Base-by-base conservation (phyloP, 2,888 invertebrate species). In the Tyria jacobaeae region DNA sequence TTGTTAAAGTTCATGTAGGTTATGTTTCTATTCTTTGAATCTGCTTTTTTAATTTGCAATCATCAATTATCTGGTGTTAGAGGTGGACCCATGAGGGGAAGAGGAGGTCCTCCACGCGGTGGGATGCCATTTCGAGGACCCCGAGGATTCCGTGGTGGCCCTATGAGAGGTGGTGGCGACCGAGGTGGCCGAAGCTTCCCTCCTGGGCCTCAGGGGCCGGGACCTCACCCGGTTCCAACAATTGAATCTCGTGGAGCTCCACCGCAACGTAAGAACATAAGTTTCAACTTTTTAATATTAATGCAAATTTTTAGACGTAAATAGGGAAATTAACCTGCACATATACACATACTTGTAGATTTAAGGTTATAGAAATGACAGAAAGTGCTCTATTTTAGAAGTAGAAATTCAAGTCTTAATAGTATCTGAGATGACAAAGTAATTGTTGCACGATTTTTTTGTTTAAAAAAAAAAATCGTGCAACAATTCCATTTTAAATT, bases 181-280 rank as follows among this genome's bases (percentile, higher is more conserved):
- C 83, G 91, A 47, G 88, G 93, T n/a, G 91, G 91, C 0, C 87
- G 93, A 12, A 83, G 88, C 49, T 93, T 93, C 66, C 89, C 89
- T 2, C 91, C 90, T 0, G 91, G 91, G 2, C 93, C 93, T 0
- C 93, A 92, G 66, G 94, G 93, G 0, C 94, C 94, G 0, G 94
- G 94, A 7, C 93, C 94, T 5, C 94, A 94, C 72, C 94, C 94
- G 10, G 94, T 94, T 1, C 94, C 93, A 1, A 93, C 94, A 0
- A 92, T 94, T 65, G 94, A 94, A 78, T 88, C 91, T 2, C 84
- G 93, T 71, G 90, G 91, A 55, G 85, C 89, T 59, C 88, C 88
- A 56, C 88, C 88, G 49, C 88, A 81, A 80, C 88, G 92, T 92
- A 86, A 83, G 87, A 51, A 39, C 37, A 31, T 34, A 12, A n/a